These are phyloP conservation scores for Centruroides vittatus DNA, from an alignment of 1,140 invertebrate genomes.

Conservation along the genomic window DNA sequence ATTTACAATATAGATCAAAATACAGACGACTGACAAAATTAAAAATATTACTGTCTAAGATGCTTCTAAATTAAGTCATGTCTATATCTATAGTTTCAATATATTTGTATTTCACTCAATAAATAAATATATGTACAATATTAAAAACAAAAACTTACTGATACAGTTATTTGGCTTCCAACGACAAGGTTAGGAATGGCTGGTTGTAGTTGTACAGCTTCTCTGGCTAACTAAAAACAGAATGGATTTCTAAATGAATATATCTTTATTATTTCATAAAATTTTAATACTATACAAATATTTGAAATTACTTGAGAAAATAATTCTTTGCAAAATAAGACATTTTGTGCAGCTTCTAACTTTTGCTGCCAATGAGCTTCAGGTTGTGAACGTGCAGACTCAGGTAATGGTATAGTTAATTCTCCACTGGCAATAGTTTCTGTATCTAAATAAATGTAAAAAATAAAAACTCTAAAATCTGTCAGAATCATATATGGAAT, in stretches of 20 bases:
- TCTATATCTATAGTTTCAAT: too few relatives aligned
- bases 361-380: slow-evolving; percentile 88
- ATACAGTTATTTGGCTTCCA: slow-evolving; percentile 91
- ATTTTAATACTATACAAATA: background rate
- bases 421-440: slow-evolving; percentile 32
- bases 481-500: background rate
- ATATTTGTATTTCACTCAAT: too few relatives aligned
- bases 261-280: background rate
- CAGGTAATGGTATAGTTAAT: slow-evolving; percentile 28
- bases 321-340: slow-evolving; percentile 92
- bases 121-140: too few relatives aligned
- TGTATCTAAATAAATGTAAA: slow-evolving; percentile 24
- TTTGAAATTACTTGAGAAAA: slow-evolving; percentile 53
- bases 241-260: background rate
- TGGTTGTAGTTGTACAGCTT: slow-evolving; percentile 82
- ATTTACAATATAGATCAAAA: too few relatives aligned
- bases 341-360: slow-evolving; percentile 90
- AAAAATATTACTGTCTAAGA: too few relatives aligned
- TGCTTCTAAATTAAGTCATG: too few relatives aligned
- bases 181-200: slow-evolving; percentile 92
- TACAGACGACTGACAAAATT: too few relatives aligned
- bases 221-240: slow-evolving; percentile 52
- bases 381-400: slow-evolving; percentile 37
- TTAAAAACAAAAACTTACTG: slow-evolving; percentile 39
- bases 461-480: background rate